Conservation (phyloP, 2,888 invertebrate genomes). For the Campoletis raptor region DNA sequence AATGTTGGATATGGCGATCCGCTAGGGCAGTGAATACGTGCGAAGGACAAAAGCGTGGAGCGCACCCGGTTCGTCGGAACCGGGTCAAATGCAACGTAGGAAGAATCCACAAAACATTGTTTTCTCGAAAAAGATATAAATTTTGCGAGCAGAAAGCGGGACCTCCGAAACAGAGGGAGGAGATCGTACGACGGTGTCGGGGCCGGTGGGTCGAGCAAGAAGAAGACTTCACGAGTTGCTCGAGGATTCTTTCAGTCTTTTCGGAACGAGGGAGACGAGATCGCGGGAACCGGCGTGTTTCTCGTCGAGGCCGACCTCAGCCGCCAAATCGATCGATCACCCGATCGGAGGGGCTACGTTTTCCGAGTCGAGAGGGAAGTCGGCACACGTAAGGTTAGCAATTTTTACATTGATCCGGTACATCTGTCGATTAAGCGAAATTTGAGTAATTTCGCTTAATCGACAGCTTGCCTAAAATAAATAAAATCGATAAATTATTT, state of each 20-base stretch:
- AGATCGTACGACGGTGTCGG: conserved; percentile 73
- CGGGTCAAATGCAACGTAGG: conserved; percentile 21
- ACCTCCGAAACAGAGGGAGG: conserved; percentile 77
- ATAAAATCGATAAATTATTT: too few relatives aligned
- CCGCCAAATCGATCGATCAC: conserved; percentile 72
- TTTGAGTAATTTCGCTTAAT: too few relatives aligned
- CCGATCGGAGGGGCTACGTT: conserved; percentile 57
- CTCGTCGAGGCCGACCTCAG: conserved; percentile 71
- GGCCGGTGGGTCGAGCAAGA: conserved; percentile 88
- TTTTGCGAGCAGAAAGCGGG: conserved; percentile 72
- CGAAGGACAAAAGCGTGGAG: too few relatives aligned
- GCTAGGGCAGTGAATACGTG: too few relatives aligned
- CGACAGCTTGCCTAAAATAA: too few relatives aligned
- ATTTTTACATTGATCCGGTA: not conserved
- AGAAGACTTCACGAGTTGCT: conserved; percentile 91
- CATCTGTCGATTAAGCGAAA: not conserved
- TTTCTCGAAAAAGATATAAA: conserved; percentile 70
- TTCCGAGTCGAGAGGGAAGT: conserved; percentile 77
- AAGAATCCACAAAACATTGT: conserved; percentile 45
- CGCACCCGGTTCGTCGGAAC: conserved; percentile 17
- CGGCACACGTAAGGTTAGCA: conserved; percentile 76
- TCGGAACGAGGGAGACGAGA: conserved; percentile 88
- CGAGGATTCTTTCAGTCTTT: conserved; percentile 92
- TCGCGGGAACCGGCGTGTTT: conserved; percentile 79
- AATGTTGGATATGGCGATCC: too few relatives aligned